These are phyloP conservation scores for Gymnocephalus cernua DNA, from an alignment of 2,113 vertebrate genomes.

Conservation along the genomic window DNA sequence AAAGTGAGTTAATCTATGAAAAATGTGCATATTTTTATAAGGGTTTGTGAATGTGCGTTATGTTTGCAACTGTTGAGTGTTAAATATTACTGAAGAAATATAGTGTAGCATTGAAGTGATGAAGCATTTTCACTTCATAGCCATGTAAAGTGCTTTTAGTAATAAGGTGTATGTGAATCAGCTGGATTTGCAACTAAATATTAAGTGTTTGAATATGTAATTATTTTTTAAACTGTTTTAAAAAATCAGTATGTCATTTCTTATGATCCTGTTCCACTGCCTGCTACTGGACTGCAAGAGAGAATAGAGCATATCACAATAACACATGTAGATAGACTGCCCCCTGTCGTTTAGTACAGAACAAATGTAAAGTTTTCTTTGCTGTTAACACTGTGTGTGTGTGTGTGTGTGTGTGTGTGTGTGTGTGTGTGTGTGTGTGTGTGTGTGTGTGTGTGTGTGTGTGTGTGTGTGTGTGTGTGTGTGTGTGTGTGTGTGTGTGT, in stretches of 20 bases:
- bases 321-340: constrained; percentile 58
- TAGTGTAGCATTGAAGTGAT: neutral
- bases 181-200: no score
- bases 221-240: neutral
- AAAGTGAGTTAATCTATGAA: neutral
- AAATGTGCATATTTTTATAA: neutral
- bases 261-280: neutral
- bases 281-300: neutral
- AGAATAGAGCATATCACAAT: neutral
- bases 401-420: neutral
- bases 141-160: neutral
- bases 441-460: constrained; percentile 30
- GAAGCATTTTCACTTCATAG: neutral
- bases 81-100: neutral
- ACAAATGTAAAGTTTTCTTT: neutral
- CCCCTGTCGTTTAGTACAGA: constrained; percentile 71
- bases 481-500: constrained; percentile 34
- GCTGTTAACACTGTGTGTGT: constrained; percentile 26
- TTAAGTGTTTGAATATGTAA: no score
- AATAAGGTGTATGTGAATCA: neutral
- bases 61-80: neutral
- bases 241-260: neutral
- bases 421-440: constrained; percentile 32
- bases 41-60: neutral
- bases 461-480: neutral